Percentiles rank a stretch among this genome's conserved stretches.
Evolutionary conservation across 1,140 invertebrate genomes (phyloP).

Genomic region (Lithobius niger): DNA sequence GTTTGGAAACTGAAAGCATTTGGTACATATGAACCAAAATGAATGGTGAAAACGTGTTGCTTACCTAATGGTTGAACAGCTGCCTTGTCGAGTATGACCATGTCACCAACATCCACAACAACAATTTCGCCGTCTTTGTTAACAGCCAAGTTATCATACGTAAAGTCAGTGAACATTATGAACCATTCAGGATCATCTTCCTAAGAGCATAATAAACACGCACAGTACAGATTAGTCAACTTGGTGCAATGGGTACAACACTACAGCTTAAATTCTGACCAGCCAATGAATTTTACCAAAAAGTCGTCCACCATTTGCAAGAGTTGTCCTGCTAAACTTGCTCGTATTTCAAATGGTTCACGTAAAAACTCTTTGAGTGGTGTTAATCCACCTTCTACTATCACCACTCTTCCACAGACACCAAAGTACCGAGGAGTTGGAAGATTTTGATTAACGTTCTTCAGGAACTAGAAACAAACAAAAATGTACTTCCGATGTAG

Average conservation of each 20-base stretch:
- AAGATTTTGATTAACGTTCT: constrained; percentile 10
- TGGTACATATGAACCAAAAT: too few species aligned
- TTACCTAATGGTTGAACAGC: background rate
- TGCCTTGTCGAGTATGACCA: constrained; percentile 15
- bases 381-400: constrained; percentile 15
- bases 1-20: too few species aligned
- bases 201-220: constrained; percentile 3
- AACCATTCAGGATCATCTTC: constrained; percentile 19
- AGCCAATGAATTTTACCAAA: constrained; percentile 9
- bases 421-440: constrained; percentile 15
- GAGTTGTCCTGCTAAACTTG: constrained; percentile 14
- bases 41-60: too few species aligned
- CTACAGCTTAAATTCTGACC: background rate
- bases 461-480: constrained; percentile 14
- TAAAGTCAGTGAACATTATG: constrained; percentile 16
- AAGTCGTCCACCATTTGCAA: constrained; percentile 18
- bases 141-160: constrained; percentile 14
- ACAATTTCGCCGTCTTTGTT: constrained; percentile 16
- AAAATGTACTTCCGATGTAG: background rate
- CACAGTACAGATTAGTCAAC: background rate
- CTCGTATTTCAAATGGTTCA: constrained; percentile 16
- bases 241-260: background rate
- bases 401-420: constrained; percentile 13
- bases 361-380: constrained; percentile 13
- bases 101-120: constrained; percentile 13